Percentiles rank a stretch among this genome's conserved stretches.
These are phyloP conservation scores for Busseola fusca DNA, from an alignment of 2,888 invertebrate genomes.

Conservation along the genomic window DNA sequence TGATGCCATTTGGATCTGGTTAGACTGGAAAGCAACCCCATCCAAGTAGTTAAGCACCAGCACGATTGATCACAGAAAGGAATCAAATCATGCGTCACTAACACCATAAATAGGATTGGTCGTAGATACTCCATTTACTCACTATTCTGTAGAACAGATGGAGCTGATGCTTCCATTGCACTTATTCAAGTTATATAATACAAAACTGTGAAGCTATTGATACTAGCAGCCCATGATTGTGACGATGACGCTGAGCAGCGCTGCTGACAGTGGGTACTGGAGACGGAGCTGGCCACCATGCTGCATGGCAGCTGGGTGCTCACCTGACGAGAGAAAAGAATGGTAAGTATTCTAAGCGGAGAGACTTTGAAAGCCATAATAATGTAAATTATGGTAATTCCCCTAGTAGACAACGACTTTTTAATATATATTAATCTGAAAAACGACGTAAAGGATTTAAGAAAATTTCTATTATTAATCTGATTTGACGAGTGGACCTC, in stretches of 20 bases:
- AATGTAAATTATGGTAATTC: background rate
- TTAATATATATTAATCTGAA: too few species aligned
- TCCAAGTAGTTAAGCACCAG: background rate
- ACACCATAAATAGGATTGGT: too few species aligned
- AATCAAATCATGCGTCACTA: background rate
- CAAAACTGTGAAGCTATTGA: slow-evolving; percentile 42
- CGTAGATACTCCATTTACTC: slow-evolving; percentile 18
- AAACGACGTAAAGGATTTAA: background rate
- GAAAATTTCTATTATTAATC: background rate
- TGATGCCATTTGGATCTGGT: background rate
- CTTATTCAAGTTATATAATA: slow-evolving; percentile 49
- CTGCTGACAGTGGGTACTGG: slow-evolving; percentile 92
- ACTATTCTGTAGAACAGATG: background rate
- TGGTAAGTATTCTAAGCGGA: background rate
- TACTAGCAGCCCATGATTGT: slow-evolving; percentile 89
- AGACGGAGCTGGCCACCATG: slow-evolving; percentile 92
- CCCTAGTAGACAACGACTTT: too few species aligned
- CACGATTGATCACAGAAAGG: background rate
- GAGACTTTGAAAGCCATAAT: background rate
- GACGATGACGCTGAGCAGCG: slow-evolving; percentile 91
- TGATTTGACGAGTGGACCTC: too few species aligned
- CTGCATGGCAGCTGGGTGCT: slow-evolving; percentile 96
- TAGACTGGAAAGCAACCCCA: background rate
- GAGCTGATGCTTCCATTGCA: background rate
- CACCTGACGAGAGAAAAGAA: slow-evolving; percentile 87